Conservation (phyloP, 2,888 invertebrate species). For the Phorcus lineatus region DNA sequence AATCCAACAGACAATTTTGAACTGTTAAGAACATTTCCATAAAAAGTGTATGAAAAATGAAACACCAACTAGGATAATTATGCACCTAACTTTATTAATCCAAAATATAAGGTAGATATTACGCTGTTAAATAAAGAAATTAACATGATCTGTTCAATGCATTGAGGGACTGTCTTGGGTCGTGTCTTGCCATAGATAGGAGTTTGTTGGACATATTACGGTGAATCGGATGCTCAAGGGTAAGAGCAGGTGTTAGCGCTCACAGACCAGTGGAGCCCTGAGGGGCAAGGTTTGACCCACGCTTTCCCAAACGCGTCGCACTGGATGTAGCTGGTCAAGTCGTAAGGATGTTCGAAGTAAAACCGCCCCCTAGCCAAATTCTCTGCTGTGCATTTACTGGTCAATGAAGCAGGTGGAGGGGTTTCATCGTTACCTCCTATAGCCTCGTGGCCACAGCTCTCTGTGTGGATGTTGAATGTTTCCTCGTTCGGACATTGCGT, state of each 20-base stretch:
- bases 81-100: too few relatives aligned
- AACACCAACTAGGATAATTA: too few relatives aligned
- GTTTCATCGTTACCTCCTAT: background rate
- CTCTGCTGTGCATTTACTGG: background rate
- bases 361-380: background rate
- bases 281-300: constrained; percentile 24
- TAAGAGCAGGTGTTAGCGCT: background rate
- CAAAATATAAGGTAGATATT: too few relatives aligned
- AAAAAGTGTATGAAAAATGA: too few relatives aligned
- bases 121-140: too few relatives aligned
- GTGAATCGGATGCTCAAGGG: background rate
- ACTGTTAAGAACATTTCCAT: too few relatives aligned
- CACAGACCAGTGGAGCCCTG: background rate
- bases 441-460: background rate
- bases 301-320: constrained; percentile 7
- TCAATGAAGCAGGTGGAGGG: background rate
- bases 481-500: constrained; percentile 21
- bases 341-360: background rate
- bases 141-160: too few relatives aligned
- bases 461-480: background rate
- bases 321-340: background rate
- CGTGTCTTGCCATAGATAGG: too few relatives aligned
- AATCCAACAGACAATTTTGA: too few relatives aligned
- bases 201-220: too few relatives aligned
- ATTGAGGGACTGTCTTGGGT: too few relatives aligned